Evolutionary conservation across 2,113 vertebrate genomes (phyloP), one percentile per base, ranked within the genome.

Genomic region (Otis tarda): DNA sequence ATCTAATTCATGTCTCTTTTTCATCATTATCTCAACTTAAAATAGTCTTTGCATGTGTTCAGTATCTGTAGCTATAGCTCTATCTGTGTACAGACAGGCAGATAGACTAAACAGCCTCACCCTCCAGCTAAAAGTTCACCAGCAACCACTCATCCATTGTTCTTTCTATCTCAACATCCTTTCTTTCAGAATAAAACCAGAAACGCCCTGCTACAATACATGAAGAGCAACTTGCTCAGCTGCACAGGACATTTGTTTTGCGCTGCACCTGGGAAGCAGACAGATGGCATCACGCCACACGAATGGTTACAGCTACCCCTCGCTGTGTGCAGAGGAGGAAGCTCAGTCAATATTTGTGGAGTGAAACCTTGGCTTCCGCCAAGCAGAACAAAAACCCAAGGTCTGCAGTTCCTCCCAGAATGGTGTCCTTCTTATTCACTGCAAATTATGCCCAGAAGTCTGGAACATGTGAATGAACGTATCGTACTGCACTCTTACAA

Each of bases 401-500:
- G 35, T 35, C 3, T 49, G 39, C 61, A 18, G 27, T 17, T 88
- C 30, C 9, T 79, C 41, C n/a, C 24, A 28, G 24, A 69, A 53
- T 23, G 0, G 0, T 8, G 9, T 20, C 43, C 56, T 87, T 47
- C 55, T 41, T 31, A 59, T 47, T 56, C 33, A 25, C 57, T 22
- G 59, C 19, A 47, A 79, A 53, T 27, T 39, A 27, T 0, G 12
- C 10, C 3, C 5, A 10, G 8, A 14, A 12, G 50, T 14, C 41
- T 30, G 50, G 65, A 74, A 68, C 1, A 19, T 3, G 30, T 7
- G 22, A 68, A 39, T 28, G 3, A 63, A 60, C 28, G 24, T 2
- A 10, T 6, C 3, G 5, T 23, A 23, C n/a, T 28, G 57, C 19
- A 11, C 12, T 47, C 35, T 28, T 47, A 16, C 0, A 0, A 12